Conservation (phyloP, 2,113 vertebrate species). For the Cercocebus atys region DNA sequence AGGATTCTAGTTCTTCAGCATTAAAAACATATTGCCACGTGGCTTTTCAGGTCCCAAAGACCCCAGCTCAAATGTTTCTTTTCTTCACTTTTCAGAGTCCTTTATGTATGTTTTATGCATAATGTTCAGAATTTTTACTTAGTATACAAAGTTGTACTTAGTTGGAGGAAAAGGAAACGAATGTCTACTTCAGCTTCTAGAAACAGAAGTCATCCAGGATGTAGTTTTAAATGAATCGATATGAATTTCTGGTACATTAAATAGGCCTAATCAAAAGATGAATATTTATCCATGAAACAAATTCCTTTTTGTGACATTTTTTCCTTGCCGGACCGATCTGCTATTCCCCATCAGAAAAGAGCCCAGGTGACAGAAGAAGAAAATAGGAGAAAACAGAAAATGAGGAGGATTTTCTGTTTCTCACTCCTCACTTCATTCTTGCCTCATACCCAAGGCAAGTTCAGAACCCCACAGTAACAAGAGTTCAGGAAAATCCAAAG, state of each 20-base stretch:
- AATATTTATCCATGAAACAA: not conserved
- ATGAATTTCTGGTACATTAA: not conserved
- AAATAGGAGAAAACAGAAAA: not conserved
- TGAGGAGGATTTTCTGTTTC: not conserved
- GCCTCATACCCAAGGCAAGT: not conserved
- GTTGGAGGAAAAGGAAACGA: not conserved
- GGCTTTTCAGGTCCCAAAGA: not conserved
- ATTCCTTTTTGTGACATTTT: not conserved
- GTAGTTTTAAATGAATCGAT: not conserved
- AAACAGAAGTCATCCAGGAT: not conserved
- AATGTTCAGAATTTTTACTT: not conserved
- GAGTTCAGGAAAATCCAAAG: not conserved
- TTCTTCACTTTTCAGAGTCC: not conserved
- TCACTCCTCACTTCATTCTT: not conserved
- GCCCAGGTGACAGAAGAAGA: not conserved
- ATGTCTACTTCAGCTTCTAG: not conserved
- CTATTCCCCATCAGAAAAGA: not conserved
- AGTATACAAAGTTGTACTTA: not conserved
- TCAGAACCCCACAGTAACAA: not conserved
- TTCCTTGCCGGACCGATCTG: not conserved
- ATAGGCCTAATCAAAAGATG: not conserved
- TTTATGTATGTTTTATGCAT: not conserved
- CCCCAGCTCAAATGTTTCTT: not conserved
- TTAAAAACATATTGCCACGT: not conserved
- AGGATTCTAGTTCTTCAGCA: not conserved